Percentiles rank a stretch among this genome's conserved stretches.
phyloP scores from a whole-genome alignment of 2,888 invertebrate genomes.

The Drosophila nr. perissopoda region DNA sequence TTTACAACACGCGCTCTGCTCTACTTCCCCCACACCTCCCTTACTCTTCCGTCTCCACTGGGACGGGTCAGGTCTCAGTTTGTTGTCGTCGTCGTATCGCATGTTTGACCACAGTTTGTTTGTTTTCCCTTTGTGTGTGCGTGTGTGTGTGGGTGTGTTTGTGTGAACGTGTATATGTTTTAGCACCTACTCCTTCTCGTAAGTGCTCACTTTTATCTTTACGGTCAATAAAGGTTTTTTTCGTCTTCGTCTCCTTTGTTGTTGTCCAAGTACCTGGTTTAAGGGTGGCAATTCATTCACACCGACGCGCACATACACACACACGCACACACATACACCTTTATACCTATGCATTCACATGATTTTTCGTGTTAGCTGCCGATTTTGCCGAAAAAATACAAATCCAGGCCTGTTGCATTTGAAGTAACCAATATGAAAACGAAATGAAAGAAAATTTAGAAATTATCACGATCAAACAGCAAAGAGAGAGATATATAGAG shows the following conservation, averaged over 20 bases:
- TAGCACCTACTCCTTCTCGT: conserved; percentile 69
- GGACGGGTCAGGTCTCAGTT: conserved; percentile 36
- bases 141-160: neutral
- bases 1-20: conserved; percentile 9
- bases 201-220: conserved; percentile 70
- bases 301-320: conserved; percentile 11
- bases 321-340: conserved; percentile 4
- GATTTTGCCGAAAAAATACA: neutral
- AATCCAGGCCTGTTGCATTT: neutral
- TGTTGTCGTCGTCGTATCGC: conserved; percentile 43
- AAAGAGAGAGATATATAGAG: neutral
- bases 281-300: conserved; percentile 57
- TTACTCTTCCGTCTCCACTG: conserved; percentile 6
- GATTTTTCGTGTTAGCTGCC: conserved; percentile 41
- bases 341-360: conserved; percentile 16
- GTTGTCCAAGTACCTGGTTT: conserved; percentile 33
- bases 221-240: conserved; percentile 67
- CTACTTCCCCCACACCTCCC: neutral
- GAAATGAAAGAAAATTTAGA: neutral
- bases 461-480: neutral
- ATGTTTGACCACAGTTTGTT: conserved; percentile 69
- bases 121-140: conserved; percentile 22
- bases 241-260: conserved; percentile 8
- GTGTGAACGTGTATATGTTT: conserved; percentile 45
- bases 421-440: neutral